A percentile compares a stretch with the other conserved stretches of the same genome.
Conservation (phyloP, 2,113 vertebrate genomes). For the Pimephales promelas region DNA sequence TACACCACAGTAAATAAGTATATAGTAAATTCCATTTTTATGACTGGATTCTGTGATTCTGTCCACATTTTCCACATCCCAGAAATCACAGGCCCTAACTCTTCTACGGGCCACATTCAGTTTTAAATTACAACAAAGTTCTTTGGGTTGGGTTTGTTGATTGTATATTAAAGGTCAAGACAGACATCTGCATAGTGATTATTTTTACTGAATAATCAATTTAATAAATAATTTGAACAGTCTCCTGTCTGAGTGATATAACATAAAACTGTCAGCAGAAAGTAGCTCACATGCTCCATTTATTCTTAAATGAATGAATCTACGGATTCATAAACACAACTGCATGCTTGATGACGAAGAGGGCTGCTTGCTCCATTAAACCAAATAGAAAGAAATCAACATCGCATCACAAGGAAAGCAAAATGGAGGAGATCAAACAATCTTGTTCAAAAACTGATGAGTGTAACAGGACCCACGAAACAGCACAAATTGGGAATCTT, state of each 20-base stretch:
- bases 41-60: background rate
- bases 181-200: background rate
- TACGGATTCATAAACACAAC: background rate
- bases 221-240: background rate
- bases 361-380: conserved; percentile 1
- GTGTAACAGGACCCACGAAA: background rate
- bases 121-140: background rate
- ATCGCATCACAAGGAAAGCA: background rate
- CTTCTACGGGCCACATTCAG: background rate
- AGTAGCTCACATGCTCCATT: background rate
- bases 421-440: background rate
- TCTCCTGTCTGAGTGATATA: background rate
- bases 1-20: too few relatives aligned
- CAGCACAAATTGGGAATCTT: background rate
- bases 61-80: background rate
- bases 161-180: background rate
- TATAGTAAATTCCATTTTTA: background rate
- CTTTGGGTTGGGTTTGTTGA: background rate
- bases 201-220: background rate
- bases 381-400: background rate
- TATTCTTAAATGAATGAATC: background rate
- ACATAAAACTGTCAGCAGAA: background rate
- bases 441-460: background rate
- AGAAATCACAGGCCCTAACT: background rate
- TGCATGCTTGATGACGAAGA: background rate